Conservation (phyloP, 2,888 invertebrate genomes). For the Megamerina dolium region DNA sequence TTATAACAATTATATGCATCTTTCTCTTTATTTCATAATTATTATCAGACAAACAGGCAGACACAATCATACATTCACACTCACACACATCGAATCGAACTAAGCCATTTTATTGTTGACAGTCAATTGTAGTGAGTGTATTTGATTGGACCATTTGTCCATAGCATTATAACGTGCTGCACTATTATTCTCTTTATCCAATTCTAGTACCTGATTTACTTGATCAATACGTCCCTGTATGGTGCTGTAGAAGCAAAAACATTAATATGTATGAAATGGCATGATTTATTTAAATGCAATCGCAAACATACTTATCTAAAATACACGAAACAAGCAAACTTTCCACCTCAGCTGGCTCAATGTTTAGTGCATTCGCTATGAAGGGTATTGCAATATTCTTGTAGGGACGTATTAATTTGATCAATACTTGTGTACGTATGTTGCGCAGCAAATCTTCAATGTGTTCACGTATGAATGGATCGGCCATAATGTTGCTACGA, state of each 20-base stretch:
- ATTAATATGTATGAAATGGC: neutral
- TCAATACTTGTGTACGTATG: conserved; percentile 94
- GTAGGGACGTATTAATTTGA: conserved; percentile 95
- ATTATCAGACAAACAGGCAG: no score
- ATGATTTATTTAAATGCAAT: neutral
- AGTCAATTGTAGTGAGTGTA: conserved; percentile 79
- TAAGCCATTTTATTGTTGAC: conserved; percentile 91
- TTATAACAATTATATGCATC: no score
- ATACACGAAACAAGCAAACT: conserved; percentile 95
- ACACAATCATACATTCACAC: no score
- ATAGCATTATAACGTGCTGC: conserved; percentile 86
- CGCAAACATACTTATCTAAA: conserved; percentile 88
- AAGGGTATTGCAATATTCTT: conserved; percentile 97
- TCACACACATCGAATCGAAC: no score
- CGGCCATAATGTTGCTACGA: conserved; percentile 95
- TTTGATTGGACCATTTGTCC: conserved; percentile 93
- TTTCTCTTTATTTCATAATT: no score
- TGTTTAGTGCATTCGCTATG: conserved; percentile 90
- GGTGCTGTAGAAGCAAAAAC: conserved; percentile 53
- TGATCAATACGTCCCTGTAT: conserved; percentile 87
- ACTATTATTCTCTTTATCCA: conserved; percentile 72
- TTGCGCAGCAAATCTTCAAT: conserved; percentile 95
- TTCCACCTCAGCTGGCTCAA: conserved; percentile 92
- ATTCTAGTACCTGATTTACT: conserved; percentile 87
- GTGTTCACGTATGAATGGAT: conserved; percentile 97